Conservation (phyloP, 2,797 vertebrate genomes). For the Philypnodon macrostomus region DNA sequence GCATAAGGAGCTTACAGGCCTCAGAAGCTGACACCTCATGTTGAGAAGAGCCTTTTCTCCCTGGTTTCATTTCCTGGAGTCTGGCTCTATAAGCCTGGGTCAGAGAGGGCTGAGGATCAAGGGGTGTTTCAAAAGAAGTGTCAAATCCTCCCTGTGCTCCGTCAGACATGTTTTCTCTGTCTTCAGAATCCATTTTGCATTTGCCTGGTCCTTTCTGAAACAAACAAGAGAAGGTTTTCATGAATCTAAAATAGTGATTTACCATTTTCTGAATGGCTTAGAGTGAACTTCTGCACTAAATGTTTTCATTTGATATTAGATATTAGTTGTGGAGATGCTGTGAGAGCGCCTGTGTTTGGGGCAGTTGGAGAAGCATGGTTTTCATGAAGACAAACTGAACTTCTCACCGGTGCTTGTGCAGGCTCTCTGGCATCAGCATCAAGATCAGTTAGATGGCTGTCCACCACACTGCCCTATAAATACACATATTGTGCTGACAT, state of each 20-base stretch:
- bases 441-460: constrained; percentile 51
- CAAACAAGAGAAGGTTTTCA: background rate
- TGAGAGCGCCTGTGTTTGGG: constrained; percentile 45
- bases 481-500: background rate
- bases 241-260: background rate
- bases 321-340: background rate
- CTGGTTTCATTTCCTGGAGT: constrained; percentile 14
- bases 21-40: constrained; percentile 6
- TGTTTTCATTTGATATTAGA: background rate
- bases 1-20: constrained; percentile 33
- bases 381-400: constrained; percentile 35
- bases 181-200: background rate
- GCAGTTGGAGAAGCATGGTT: constrained; percentile 47
- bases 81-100: constrained; percentile 27
- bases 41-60: background rate
- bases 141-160: background rate
- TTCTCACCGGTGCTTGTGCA: constrained; percentile 12
- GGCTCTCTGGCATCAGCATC: constrained; percentile 14
- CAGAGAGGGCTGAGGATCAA: constrained; percentile 1
- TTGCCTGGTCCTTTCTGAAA: constrained; percentile 22
- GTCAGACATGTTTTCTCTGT: constrained; percentile 1
- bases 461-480: constrained; percentile 74
- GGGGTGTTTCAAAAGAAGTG: background rate
- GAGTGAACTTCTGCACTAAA: background rate
- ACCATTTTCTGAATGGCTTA: no score